Percentiles rank a stretch among this genome's conserved stretches.
These are phyloP conservation scores for Enteromius thamalakanensis DNA, from an alignment of 2,797 vertebrate genomes.

Conservation along the genomic window DNA sequence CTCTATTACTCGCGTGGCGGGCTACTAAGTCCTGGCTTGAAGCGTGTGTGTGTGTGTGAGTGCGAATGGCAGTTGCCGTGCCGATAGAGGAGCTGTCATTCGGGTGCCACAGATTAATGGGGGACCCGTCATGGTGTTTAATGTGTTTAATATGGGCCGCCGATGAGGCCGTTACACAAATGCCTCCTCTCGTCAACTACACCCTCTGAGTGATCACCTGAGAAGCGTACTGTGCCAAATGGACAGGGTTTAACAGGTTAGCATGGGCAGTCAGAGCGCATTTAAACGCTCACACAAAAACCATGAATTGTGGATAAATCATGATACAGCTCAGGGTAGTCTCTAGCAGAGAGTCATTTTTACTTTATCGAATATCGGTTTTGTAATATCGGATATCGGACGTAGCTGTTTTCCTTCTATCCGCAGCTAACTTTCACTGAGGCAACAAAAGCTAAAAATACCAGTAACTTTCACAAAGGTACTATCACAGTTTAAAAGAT, in stretches of 20 bases:
- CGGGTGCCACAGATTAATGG: conserved; percentile 78
- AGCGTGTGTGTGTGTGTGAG: conserved; percentile 47
- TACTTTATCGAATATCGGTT: neutral
- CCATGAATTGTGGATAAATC: neutral
- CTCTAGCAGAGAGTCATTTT: neutral
- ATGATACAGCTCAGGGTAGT: neutral
- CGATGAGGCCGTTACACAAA: conserved; percentile 75
- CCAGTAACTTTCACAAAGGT: neutral
- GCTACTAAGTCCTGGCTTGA: conserved; percentile 71
- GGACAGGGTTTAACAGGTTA: neutral
- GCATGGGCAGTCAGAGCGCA: neutral
- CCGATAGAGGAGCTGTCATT: conserved; percentile 77
- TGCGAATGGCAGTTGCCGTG: conserved; percentile 51
- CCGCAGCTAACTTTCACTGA: neutral
- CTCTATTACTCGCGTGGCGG: conserved; percentile 77
- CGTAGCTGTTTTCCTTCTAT: neutral
- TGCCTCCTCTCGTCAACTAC: conserved; percentile 62
- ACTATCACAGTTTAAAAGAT: neutral
- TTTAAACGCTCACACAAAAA: neutral
- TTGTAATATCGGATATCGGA: neutral
- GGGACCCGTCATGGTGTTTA: conserved; percentile 74
- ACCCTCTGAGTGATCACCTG: conserved; percentile 74
- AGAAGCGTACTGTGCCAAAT: conserved; percentile 39
- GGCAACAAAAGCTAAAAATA: neutral
- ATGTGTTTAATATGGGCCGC: conserved; percentile 82